Conservation (phyloP, 2,888 invertebrate genomes). For the Trichacis sp. region DNA sequence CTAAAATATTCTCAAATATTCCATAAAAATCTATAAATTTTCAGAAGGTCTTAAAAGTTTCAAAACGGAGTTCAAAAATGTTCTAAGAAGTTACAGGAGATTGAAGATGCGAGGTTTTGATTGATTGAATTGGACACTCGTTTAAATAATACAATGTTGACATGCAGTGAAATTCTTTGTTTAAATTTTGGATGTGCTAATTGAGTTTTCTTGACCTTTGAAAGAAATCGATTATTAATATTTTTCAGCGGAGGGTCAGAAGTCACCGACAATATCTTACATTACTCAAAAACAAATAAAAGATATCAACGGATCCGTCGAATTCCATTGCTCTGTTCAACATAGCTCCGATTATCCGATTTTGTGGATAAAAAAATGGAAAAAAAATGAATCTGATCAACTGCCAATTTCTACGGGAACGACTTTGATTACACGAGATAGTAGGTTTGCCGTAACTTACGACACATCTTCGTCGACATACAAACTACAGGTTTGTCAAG, state of each 20-base stretch:
- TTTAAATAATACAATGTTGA: too few species aligned
- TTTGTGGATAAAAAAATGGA: constrained; percentile 81
- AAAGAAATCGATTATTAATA: too few species aligned
- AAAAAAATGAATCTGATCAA: constrained; percentile 74
- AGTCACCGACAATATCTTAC: constrained; percentile 90
- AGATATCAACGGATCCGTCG: constrained; percentile 90
- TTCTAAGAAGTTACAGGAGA: too few species aligned
- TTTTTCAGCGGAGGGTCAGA: constrained; percentile 73
- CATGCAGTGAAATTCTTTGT: too few species aligned
- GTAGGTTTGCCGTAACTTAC: constrained; percentile 83
- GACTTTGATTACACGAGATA: constrained; percentile 86
- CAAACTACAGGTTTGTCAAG: constrained; percentile 75
- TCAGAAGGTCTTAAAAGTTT: too few species aligned
- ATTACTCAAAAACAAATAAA: constrained; percentile 93
- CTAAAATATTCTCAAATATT: too few species aligned
- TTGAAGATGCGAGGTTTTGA: too few species aligned
- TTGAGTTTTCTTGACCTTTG: too few species aligned
- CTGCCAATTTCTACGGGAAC: constrained; percentile 86
- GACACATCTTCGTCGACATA: constrained; percentile 86
- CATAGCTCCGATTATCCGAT: constrained; percentile 90
- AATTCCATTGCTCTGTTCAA: constrained; percentile 89
- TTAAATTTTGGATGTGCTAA: too few species aligned
- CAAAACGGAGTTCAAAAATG: too few species aligned
- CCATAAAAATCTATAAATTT: too few species aligned
- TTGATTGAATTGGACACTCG: too few species aligned